Evolutionary conservation across 1,140 invertebrate genomes (phyloP), one percentile per base, ranked within the genome.

Genomic region (Aradophagus sp.): DNA sequence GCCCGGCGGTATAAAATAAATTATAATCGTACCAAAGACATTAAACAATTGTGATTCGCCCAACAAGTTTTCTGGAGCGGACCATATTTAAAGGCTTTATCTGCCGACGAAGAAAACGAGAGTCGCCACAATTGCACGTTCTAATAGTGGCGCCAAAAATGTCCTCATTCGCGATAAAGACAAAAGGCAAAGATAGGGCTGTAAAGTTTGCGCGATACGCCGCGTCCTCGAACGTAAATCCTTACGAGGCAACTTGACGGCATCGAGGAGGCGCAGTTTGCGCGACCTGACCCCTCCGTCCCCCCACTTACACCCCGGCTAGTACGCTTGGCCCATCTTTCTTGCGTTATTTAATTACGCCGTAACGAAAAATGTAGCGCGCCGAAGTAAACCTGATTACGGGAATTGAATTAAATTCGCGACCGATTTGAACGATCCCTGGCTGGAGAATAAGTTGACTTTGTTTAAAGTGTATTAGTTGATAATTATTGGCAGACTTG

Each of bases 131-230:
- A 70, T 63, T 59, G 32, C 34, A 65, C 53, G 55, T 65, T 61
- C 56, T 74, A 79, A 76, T 61, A 59, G 50, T 77, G 80, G 79
- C 80, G 80, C 79, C 78, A 73, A 81, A 81, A 82, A 77, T 76
- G 76, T 80, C 77, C 77, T 77, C 75, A 75, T 76, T 74, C 70
- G 63, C 66, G 79, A 79, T 81, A 79, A 81, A 80, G 75, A 73
- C 77, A 58, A 41, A 72, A 63, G 53, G 70, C 53, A 13, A 74
- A 75, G 74, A 81, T 79, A 56, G 77, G 74, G 77, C 47, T 77
- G 77, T 82, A 81, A 82, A 82, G 27, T 59, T 77, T 47, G 47
- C 38, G 65, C 23, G 65, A 59, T 78, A 79, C 67, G 70, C 58
- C 35, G 17, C 67, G 70, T 73, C 20, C 36, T 11, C 23, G 17